Evolutionary conservation across 2,888 invertebrate genomes (phyloP), one percentile per base, ranked within the genome.

Genomic region (Ceriagrion tenellum): DNA sequence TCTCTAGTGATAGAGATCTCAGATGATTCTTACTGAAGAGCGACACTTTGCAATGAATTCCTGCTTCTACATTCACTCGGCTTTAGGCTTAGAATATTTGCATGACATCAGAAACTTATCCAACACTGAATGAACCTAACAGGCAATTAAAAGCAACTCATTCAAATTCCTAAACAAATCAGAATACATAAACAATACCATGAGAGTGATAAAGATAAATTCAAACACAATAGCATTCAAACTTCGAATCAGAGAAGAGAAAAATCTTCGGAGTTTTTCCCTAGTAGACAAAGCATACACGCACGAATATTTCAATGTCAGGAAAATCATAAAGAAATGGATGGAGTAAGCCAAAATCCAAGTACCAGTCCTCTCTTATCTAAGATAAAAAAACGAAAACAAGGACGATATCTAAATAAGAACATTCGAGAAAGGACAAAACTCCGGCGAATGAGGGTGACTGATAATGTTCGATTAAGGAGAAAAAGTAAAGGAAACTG

Each of bases 391-490:
- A 69, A 69, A 69, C 69, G 12, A n/a, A 69, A 26, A 47, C 47
- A 47, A 47, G 8, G 47, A 69, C 69, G 69, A 69, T 69, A n/a
- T 26, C 69, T 69, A 69, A 69, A 69, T 69, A 69, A 26, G 69
- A 69, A 23, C 23, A 69, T 69, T 69, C 69, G n/a, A n/a, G 69
- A 26, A n/a, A 69, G 69, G 69, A 69, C 26, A 4, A 26, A 69
- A 23, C 47, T 10, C 69, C 69, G n/a, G 12, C 69, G 69, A 69
- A 69, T 69, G 69, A 69, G 69, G 26, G n/a, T 69, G 69, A 69
- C 69, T 69, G 69, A 69, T 69, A 69, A 69, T 69, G n/a, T 26
- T 69, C 69, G 69, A 69, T 69, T 69, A 69, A 69, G 69, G 69
- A 69, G 69, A 26, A 26, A 47, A 47, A 47, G 4, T 0, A 4